Conservation (phyloP, 2,113 vertebrate genomes). For the Psettodes erumei region DNA sequence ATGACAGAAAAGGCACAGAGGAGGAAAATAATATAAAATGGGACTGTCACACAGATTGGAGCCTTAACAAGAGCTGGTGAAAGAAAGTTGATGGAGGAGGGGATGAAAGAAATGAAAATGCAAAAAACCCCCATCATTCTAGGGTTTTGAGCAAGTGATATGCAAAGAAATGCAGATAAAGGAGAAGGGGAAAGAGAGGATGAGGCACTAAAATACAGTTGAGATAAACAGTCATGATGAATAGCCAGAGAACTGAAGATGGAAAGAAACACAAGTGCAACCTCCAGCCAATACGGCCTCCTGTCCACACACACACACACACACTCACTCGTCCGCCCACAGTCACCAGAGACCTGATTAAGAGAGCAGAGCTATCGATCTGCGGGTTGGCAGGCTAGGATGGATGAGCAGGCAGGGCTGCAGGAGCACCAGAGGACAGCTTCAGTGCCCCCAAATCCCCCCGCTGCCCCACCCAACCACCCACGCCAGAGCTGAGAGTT, state of each 20-base stretch:
- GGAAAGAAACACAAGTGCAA: slow-evolving; percentile 69
- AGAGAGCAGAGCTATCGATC: slow-evolving; percentile 84
- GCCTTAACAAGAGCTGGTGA: slow-evolving; percentile 29
- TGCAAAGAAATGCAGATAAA: slow-evolving; percentile 26
- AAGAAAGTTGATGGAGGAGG: slow-evolving; percentile 18
- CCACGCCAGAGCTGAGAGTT: slow-evolving; percentile 56
- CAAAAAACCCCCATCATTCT: slow-evolving; percentile 7
- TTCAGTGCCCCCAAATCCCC: slow-evolving; percentile 63
- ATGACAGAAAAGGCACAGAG: slow-evolving; percentile 27
- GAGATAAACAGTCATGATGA: slow-evolving; percentile 68
- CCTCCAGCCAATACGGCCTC: slow-evolving; percentile 52
- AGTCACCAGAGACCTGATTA: slow-evolving; percentile 86
- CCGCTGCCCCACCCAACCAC: slow-evolving; percentile 60
- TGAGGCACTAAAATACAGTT: slow-evolving; percentile 4
- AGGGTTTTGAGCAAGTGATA: slow-evolving; percentile 26
- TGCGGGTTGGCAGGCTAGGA: slow-evolving; percentile 79
- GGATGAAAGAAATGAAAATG: slow-evolving; percentile 31
- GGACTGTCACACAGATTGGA: slow-evolving; percentile 38
- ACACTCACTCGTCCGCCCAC: slow-evolving; percentile 61
- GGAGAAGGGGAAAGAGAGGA: slow-evolving; percentile 21
- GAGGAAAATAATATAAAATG: slow-evolving; percentile 27
- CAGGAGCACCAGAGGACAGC: slow-evolving; percentile 79
- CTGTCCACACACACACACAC: slow-evolving; percentile 54
- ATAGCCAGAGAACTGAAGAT: slow-evolving; percentile 55
- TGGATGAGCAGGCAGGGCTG: slow-evolving; percentile 81